phyloP scores from a whole-genome alignment of 2,888 invertebrate species.

The Ischnus inquisitorius region DNA sequence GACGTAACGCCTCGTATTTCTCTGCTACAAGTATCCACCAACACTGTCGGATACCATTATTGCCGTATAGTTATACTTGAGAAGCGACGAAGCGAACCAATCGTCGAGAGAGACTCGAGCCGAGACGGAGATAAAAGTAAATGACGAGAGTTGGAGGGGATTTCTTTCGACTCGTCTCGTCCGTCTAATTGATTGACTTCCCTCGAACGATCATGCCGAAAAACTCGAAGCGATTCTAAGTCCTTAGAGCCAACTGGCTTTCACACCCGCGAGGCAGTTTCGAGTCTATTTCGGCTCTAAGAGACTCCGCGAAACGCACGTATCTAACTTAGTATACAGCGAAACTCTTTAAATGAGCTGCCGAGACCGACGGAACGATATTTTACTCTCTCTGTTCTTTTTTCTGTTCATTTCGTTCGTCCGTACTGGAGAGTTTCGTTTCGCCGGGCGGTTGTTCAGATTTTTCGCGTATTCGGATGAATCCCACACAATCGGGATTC shows the following conservation, averaged over 20 bases:
- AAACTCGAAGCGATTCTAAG: slow-evolving; percentile 49
- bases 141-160: not conserved
- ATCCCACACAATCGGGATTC: not conserved
- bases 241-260: slow-evolving; percentile 68
- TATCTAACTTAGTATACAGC: not conserved
- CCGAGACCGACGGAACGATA: not conserved
- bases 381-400: not conserved
- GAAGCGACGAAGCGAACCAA: slow-evolving; percentile 10
- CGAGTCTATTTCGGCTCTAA: slow-evolving; percentile 64
- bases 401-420: not conserved
- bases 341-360: not conserved
- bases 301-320: slow-evolving; percentile 14
- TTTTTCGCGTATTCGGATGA: not conserved
- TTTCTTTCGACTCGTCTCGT: not conserved
- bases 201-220: slow-evolving; percentile 43
- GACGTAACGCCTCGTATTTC: slow-evolving; percentile 47
- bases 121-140: slow-evolving; percentile 15
- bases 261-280: slow-evolving; percentile 74
- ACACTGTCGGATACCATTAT: not conserved
- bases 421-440: not conserved
- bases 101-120: not conserved
- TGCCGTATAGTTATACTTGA: slow-evolving; percentile 22
- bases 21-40: slow-evolving; percentile 9
- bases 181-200: slow-evolving; percentile 27
- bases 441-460: not conserved